Evolutionary conservation across 37 sponge, comb jelly and placozoan species (phyloP).

Genomic region (Petrosia ficiformis): DNA sequence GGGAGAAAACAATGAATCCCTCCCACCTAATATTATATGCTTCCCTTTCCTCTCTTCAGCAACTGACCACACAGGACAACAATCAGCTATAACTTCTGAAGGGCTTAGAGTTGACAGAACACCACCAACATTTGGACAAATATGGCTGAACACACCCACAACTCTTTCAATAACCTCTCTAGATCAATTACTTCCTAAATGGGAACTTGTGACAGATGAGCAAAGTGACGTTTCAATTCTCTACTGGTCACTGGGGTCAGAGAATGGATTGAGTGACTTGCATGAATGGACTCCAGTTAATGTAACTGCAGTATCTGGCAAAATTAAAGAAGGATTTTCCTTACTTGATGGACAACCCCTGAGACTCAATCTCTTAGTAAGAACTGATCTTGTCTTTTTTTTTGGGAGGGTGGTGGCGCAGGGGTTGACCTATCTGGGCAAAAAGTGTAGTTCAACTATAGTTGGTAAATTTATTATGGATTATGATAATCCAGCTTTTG

Average conservation of each 20-base stretch:
- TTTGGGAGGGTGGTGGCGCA: too few species aligned
- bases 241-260: constrained; percentile 58
- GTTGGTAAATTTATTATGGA: too few species aligned
- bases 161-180: background rate
- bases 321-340: background rate
- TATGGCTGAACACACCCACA: constrained; percentile 9
- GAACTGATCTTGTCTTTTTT: background rate
- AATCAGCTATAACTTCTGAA: constrained; percentile 6
- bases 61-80: constrained; percentile 34
- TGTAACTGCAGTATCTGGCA: background rate
- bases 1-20: too few species aligned
- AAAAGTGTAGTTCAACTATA: too few species aligned
- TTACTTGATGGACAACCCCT: constrained; percentile 48
- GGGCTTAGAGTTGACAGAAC: constrained; percentile 62
- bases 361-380: constrained; percentile 37
- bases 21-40: too few species aligned
- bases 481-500: too few species aligned
- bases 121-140: constrained; percentile 37
- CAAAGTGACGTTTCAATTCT: constrained; percentile 51
- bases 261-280: constrained; percentile 48
- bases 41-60: constrained; percentile 28
- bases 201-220: constrained; percentile 44
- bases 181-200: constrained; percentile 8
- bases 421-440: too few species aligned
- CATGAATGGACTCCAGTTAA: constrained; percentile 25